Conservation (phyloP, 1,140 invertebrate genomes). For the Varroa destructor region DNA sequence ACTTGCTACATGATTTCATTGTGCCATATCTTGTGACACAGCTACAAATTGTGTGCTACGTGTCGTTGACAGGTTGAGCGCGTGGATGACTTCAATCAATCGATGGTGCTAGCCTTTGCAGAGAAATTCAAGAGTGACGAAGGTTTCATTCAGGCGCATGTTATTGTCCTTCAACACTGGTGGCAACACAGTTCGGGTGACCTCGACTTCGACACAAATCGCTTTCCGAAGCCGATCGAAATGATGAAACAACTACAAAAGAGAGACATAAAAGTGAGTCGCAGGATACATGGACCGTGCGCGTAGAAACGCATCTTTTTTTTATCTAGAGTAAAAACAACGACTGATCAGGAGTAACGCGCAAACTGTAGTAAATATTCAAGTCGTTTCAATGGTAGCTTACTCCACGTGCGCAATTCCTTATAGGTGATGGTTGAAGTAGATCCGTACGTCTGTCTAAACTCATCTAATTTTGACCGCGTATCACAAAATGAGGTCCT, state of each 20-base stretch:
- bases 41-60: no score
- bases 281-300: no score
- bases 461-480: constrained; percentile 14
- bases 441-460: constrained; percentile 16
- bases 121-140: constrained; percentile 25
- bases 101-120: constrained; percentile 15
- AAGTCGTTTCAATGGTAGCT: no score
- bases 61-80: not conserved
- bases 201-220: constrained; percentile 14
- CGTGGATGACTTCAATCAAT: constrained; percentile 18
- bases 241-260: constrained; percentile 20
- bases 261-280: not conserved
- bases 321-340: no score
- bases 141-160: constrained; percentile 11
- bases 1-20: no score
- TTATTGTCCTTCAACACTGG: constrained; percentile 15
- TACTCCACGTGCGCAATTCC: no score
- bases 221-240: constrained; percentile 10
- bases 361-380: no score
- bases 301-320: no score
- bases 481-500: constrained; percentile 9
- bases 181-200: constrained; percentile 19
- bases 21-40: no score
- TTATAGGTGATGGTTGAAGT: constrained; percentile 10
- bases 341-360: no score